These are phyloP conservation scores for Rhinogobius similis DNA, from an alignment of 2,113 vertebrate genomes.

Conservation along the genomic window DNA sequence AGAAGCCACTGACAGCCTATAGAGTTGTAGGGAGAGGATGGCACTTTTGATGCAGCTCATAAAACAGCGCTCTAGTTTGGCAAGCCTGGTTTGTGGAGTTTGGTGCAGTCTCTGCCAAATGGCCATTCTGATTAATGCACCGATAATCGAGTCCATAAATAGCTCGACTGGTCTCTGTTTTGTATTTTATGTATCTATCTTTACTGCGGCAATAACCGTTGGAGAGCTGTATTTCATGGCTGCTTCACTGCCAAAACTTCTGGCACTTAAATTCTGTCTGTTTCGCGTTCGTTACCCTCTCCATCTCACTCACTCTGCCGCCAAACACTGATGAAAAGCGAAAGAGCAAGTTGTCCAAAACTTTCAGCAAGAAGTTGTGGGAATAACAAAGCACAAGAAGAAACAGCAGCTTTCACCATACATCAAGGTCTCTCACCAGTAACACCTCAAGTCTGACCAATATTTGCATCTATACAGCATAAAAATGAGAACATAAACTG, in stretches of 20 bases:
- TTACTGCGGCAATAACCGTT: slow-evolving; percentile 78
- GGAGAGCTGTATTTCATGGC: slow-evolving; percentile 72
- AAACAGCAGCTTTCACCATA: slow-evolving; percentile 56
- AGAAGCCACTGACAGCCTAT: slow-evolving; percentile 36
- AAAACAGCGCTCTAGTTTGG: slow-evolving; percentile 61
- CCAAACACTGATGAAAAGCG: slow-evolving; percentile 62
- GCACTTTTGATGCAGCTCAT: slow-evolving; percentile 56
- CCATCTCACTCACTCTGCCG: slow-evolving; percentile 30
- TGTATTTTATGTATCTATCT: slow-evolving; percentile 79
- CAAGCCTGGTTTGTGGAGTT: slow-evolving; percentile 41
- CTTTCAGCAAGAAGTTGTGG: slow-evolving; percentile 58
- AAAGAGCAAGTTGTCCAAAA: slow-evolving; percentile 60
- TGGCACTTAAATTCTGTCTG: slow-evolving; percentile 54
- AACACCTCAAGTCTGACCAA: slow-evolving; percentile 37
- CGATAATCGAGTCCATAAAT: slow-evolving; percentile 80
- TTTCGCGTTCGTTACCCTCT: slow-evolving; percentile 23
- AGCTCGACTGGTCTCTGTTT: slow-evolving; percentile 75
- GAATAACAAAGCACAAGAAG: slow-evolving; percentile 47
- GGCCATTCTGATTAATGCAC: slow-evolving; percentile 75
- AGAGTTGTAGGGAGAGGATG: slow-evolving; percentile 35
- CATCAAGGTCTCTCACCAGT: slow-evolving; percentile 40
- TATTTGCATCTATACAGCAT: slow-evolving; percentile 27
- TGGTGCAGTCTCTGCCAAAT: slow-evolving; percentile 58
- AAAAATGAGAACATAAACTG: neutral
- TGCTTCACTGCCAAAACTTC: slow-evolving; percentile 65